Evolutionary conservation across 2,113 vertebrate species (phyloP).

Genomic region (Pristiophorus japonicus): DNA sequence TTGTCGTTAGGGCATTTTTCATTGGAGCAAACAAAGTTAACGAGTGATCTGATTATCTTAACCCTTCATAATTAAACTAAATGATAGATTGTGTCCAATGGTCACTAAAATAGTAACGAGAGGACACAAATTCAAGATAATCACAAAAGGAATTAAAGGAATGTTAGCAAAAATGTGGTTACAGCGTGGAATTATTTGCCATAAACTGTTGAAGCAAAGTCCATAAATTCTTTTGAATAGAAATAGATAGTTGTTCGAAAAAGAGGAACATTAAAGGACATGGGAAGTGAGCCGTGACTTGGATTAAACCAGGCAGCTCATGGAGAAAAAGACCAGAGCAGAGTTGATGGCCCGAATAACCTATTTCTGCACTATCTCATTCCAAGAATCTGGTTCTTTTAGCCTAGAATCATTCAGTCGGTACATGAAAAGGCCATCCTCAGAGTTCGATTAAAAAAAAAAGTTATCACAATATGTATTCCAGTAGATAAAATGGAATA

Average conservation of each 20-base stretch:
- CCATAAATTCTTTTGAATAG: background rate
- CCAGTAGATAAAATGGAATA: background rate
- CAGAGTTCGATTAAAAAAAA: background rate
- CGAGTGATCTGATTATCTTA: background rate
- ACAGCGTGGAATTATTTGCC: background rate
- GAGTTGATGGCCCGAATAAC: background rate
- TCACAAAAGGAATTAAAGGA: background rate
- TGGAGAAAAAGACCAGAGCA: background rate
- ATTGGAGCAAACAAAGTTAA: background rate
- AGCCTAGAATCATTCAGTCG: background rate
- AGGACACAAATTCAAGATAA: conserved; percentile 23
- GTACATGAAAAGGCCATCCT: background rate
- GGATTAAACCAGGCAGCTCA: background rate
- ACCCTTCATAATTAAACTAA: too few relatives aligned
- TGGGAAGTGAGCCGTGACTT: background rate
- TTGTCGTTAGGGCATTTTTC: background rate
- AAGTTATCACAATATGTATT: background rate
- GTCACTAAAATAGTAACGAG: background rate
- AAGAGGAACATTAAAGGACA: background rate
- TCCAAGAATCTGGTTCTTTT: background rate
- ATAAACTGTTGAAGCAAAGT: background rate
- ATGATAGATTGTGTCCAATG: background rate
- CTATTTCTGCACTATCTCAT: background rate
- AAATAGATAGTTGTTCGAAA: background rate
- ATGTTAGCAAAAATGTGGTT: background rate